A percentile compares a stretch with the other conserved stretches of the same genome.
phyloP scores from a whole-genome alignment of 2,888 invertebrate species.

The Cheilosia soror region DNA sequence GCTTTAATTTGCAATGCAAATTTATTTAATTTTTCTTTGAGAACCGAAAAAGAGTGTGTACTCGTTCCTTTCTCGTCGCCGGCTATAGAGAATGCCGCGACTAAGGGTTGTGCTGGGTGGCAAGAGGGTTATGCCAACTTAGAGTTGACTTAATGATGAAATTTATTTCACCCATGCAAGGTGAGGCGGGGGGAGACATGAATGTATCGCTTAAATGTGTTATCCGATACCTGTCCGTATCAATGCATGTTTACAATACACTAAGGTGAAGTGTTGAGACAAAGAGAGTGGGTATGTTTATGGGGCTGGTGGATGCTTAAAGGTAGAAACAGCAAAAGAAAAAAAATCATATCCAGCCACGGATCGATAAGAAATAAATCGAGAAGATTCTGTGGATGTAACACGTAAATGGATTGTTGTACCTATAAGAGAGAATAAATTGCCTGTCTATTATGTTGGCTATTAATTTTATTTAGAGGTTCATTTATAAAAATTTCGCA shows the following conservation, averaged over 20 bases:
- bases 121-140: slow-evolving; percentile 4
- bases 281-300: too few species aligned
- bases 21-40: slow-evolving; percentile 67
- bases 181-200: not conserved
- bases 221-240: slow-evolving; percentile 60
- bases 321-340: slow-evolving; percentile 2
- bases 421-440: slow-evolving; percentile 61
- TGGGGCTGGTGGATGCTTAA: not conserved
- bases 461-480: slow-evolving; percentile 72
- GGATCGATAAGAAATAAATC: slow-evolving; percentile 59
- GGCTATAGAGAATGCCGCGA: not conserved
- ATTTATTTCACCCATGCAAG: slow-evolving; percentile 46
- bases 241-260: slow-evolving; percentile 51
- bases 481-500: slow-evolving; percentile 65
- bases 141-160: slow-evolving; percentile 67
- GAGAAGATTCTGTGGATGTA: slow-evolving; percentile 56
- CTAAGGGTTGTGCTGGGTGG: slow-evolving; percentile 1
- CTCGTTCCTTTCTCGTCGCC: not conserved
- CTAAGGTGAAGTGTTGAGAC: not conserved
- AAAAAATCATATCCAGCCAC: not conserved
- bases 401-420: slow-evolving; percentile 64
- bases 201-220: slow-evolving; percentile 43
- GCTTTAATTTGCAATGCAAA: slow-evolving; percentile 75
- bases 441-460: slow-evolving; percentile 73
- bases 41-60: slow-evolving; percentile 33